Base-by-base conservation (phyloP, 2,888 invertebrate species). In the Synergus itoensis region DNA sequence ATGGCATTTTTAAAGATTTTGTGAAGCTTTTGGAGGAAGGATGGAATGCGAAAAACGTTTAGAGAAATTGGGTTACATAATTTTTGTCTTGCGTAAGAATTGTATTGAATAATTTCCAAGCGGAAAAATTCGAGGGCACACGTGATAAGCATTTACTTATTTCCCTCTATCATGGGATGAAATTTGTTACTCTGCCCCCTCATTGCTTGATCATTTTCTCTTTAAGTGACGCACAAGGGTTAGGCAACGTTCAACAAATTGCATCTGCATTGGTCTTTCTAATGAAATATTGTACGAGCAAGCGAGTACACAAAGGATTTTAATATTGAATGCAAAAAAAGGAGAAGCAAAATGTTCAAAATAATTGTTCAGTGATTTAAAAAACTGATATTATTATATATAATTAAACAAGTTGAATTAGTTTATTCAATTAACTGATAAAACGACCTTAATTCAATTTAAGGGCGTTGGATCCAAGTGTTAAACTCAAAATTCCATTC, bases 131-230 rank as follows among this genome's bases (percentile, higher is more conserved):
- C 53, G 53, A 73, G 48, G 73, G 11, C 53, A 36, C 48, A 28
- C 60, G 60, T 18, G 60, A 60, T 60, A 36, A 36, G 36, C 12
- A 21, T 28, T 60, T 60, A 21, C 60, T 60, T 60, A 60, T 60
- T 60, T 60, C 60, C 60, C 21, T 21, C 60, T 60, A 21, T 60
- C 21, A 60, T 60, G 21, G 60, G 60, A 60, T 60, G 21, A 73
- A 73, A 53, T 73, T 73, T 73, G 53, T 73, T 53, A 73, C 36
- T 73, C 48, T 73, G 73, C 36, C 36, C 73, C 73, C 73, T 73
- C 73, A 36, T 36, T 53, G 73, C 53, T 73, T 73, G 48, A 73
- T 73, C 48, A 73, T 73, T 73, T 73, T 73, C 73, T 73, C 73
- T 73, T 73, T 73, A 73, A 73, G 53, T 73, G 73, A 73, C 73